These are phyloP conservation scores for Poeciliopsis gracilis DNA, from an alignment of 2,797 vertebrate genomes.

Conservation along the genomic window DNA sequence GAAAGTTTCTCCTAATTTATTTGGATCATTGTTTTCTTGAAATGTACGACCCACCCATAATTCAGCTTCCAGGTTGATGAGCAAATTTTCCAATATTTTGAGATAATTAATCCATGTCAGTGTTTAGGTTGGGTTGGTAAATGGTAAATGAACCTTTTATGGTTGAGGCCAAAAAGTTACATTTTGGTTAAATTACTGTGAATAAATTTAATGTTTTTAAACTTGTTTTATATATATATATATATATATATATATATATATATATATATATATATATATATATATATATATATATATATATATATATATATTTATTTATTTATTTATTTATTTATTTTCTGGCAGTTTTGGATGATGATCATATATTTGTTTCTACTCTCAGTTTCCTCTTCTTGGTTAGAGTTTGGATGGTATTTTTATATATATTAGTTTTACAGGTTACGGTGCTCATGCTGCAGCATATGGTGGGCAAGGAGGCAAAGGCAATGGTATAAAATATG, in stretches of 20 bases:
- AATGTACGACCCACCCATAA: neutral
- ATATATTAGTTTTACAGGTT: neutral
- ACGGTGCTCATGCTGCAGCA: constrained; percentile 35
- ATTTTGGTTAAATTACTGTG: neutral
- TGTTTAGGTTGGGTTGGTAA: neutral
- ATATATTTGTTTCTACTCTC: neutral
- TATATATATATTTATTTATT: no score
- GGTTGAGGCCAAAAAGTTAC: neutral
- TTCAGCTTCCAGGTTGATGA: neutral
- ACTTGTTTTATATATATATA: neutral
- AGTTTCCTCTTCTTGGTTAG: neutral
- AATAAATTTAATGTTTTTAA: neutral
- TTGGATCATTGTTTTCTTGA: neutral
- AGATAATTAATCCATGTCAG: neutral
- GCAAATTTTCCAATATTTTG: neutral
- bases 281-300: no score
- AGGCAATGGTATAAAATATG: constrained; percentile 26
- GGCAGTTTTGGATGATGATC: neutral
- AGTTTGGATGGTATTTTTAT: neutral
- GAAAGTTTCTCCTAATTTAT: neutral
- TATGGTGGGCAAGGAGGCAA: constrained; percentile 39
- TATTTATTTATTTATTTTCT: neutral
- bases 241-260: no score
- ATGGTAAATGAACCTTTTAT: neutral
- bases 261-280: no score